Evolutionary conservation across 37 sponge, comb jelly and placozoan species (phyloP), one percentile per base, ranked within the genome.

Genomic region (Diacarnus erythraeanus): DNA sequence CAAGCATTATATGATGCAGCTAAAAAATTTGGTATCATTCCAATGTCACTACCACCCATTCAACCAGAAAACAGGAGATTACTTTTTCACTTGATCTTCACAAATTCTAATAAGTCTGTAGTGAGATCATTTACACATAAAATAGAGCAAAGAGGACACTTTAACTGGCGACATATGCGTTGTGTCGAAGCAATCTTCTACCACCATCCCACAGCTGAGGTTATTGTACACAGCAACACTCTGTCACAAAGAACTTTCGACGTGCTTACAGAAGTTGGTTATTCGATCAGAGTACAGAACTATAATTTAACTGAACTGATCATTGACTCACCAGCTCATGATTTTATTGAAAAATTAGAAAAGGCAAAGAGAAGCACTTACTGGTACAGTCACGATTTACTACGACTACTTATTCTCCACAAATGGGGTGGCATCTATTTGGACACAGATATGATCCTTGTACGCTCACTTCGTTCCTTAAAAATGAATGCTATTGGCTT

Each of bases 131-230:
- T n/a, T n/a, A n/a, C n/a, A n/a, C n/a, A n/a, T n/a, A n/a, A n/a
- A n/a, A n/a, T n/a, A n/a, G n/a, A n/a, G n/a, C n/a, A n/a, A n/a
- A n/a, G 34, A 69, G 39, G 30, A 61, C 38, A 3, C 10, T 69
- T 69, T 35, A 69, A 35, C 38, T 69, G 69, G 69, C 35, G 35
- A 69, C 69, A 69, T 18, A 36, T 29, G 69, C 69, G 69, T 69
- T 35, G 4, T 3, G 39, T 69, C 22, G 69, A 69, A 30, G 27
- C 69, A 6, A 69, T 69, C 22, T 69, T 69, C 39, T 36, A 69
- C 69, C 69, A 69, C 18, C 69, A 69, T 35, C 69, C 69, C 34
- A 36, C 38, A 20, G 33, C 69, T 37, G 6, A 29, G 6, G 38
- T 69, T 20, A 69, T 6, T 35, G 6, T 69, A 29, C 37, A 69